These are phyloP conservation scores for Camelus bactrianus DNA, from an alignment of 2,113 vertebrate genomes.

Conservation along the genomic window DNA sequence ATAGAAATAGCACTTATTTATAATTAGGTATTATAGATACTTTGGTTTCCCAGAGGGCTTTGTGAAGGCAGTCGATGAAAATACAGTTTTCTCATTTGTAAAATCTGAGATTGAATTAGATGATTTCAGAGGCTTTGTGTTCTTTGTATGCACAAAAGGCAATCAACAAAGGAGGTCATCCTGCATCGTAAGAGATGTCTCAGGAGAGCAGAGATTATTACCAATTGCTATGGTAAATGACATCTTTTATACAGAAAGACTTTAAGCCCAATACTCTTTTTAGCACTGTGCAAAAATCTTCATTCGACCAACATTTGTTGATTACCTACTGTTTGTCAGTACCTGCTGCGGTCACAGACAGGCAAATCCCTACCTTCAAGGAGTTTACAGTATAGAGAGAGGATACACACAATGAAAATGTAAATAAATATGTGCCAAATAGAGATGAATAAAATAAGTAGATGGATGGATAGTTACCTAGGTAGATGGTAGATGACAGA, in stretches of 20 bases:
- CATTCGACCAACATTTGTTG: not conserved
- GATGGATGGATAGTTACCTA: not conserved
- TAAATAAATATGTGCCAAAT: not conserved
- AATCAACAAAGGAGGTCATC: slow-evolving; percentile 7
- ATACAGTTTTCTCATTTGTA: slow-evolving; percentile 39
- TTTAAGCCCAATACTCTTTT: not conserved
- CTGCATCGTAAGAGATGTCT: not conserved
- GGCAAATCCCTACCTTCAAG: not conserved
- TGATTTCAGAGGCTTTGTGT: not conserved
- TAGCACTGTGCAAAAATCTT: not conserved
- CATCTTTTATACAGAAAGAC: not conserved
- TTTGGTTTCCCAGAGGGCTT: slow-evolving; percentile 7
- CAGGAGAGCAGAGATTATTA: not conserved
- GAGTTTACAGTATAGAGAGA: not conserved
- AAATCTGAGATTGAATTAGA: slow-evolving; percentile 7
- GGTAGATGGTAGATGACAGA: not conserved
- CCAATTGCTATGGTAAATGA: not conserved
- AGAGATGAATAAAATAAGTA: not conserved
- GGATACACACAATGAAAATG: not conserved
- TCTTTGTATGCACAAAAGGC: not conserved
- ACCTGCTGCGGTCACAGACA: not conserved
- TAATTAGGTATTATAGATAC: slow-evolving; percentile 14
- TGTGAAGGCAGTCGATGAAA: not conserved
- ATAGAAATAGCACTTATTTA: slow-evolving; percentile 31
- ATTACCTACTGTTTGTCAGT: not conserved